Evolutionary conservation across 2,888 invertebrate species (phyloP).

Genomic region (Tanypteryx hageni): DNA sequence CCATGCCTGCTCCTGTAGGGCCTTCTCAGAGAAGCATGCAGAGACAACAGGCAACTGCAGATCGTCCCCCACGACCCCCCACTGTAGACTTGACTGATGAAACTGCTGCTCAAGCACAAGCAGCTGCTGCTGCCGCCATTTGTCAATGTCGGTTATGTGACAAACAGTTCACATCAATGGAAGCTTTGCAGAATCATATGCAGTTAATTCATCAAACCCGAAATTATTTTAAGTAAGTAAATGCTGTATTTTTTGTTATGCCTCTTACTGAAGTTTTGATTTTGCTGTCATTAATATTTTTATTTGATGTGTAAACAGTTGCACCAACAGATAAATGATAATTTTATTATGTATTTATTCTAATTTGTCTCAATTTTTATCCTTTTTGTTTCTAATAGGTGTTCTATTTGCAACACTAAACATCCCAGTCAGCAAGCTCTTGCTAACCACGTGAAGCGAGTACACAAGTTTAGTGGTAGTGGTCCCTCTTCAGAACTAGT

Average conservation of each 20-base stretch:
- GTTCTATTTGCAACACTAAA: slow-evolving; percentile 84
- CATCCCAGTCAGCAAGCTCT: slow-evolving; percentile 81
- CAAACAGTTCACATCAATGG: slow-evolving; percentile 76
- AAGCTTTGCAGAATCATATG: slow-evolving; percentile 76
- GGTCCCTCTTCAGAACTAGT: slow-evolving; percentile 79
- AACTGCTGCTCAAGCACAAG: slow-evolving; percentile 10
- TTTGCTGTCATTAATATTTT: too few relatives aligned
- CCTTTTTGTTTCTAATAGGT: slow-evolving; percentile 74
- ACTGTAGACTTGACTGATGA: slow-evolving; percentile 75
- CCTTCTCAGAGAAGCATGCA: slow-evolving; percentile 55
- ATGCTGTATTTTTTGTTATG: not conserved
- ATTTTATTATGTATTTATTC: not conserved
- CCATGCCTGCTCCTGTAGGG: slow-evolving; percentile 68
- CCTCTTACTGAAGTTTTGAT: not conserved
- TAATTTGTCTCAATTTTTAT: not conserved
- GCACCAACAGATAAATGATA: not conserved
- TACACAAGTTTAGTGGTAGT: slow-evolving; percentile 77
- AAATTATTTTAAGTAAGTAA: slow-evolving; percentile 74
- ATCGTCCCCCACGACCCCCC: slow-evolving; percentile 76
- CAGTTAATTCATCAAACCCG: slow-evolving; percentile 71
- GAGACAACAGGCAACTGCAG: slow-evolving; percentile 72
- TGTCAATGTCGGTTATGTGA: slow-evolving; percentile 75
- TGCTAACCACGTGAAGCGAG: slow-evolving; percentile 81
- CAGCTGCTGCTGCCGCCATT: slow-evolving; percentile 22
- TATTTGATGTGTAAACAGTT: not conserved